Base-by-base conservation (phyloP, 2,888 invertebrate genomes). In the Cosmia pyralina region DNA sequence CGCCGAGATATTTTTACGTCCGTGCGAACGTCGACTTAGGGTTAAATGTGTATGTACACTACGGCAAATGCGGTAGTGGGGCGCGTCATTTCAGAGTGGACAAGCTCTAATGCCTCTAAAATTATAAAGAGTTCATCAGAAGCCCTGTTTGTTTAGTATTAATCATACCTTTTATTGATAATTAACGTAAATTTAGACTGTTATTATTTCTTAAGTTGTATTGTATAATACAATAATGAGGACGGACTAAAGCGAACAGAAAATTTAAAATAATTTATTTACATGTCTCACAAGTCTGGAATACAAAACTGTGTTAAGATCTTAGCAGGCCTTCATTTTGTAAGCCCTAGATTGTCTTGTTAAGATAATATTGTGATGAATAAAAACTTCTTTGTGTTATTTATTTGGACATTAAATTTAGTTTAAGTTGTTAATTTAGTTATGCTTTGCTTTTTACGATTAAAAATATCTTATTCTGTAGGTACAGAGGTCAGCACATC, bases 231-330 rank as follows among this genome's bases (percentile, higher is more conserved):
- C n/a, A n/a, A n/a, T n/a, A n/a, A n/a, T n/a, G n/a, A n/a, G n/a
- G n/a, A n/a, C n/a, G n/a, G n/a, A n/a, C n/a, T n/a, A n/a, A n/a
- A n/a, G n/a, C n/a, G n/a, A n/a, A n/a, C n/a, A n/a, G n/a, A n/a
- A n/a, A 19, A 34, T 15, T 41, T 75, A 4, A 34, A 66, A 11
- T 7, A 41, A 7, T 15, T 60, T 60, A 60, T 75, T 66, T 75
- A 58, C 19, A 69, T 48, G 41, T 22, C 15, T 48, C 11, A 52
- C 52, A 34, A 48, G 48, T 19, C 41, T 69, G 17, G 34, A 64
- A 69, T 69, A 62, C 57, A 58, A 68, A 75, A 63, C 28, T 48
- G 52, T 52, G 52, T 68, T 28, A 38, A 68, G 63, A 52, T 76
- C 17, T 48, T 17, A 44, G 7, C n/a, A 17, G 53, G n/a, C 46